Percentiles rank a stretch among this genome's conserved stretches.
Conservation (phyloP, 2,113 vertebrate genomes). For the Struthio camelus region DNA sequence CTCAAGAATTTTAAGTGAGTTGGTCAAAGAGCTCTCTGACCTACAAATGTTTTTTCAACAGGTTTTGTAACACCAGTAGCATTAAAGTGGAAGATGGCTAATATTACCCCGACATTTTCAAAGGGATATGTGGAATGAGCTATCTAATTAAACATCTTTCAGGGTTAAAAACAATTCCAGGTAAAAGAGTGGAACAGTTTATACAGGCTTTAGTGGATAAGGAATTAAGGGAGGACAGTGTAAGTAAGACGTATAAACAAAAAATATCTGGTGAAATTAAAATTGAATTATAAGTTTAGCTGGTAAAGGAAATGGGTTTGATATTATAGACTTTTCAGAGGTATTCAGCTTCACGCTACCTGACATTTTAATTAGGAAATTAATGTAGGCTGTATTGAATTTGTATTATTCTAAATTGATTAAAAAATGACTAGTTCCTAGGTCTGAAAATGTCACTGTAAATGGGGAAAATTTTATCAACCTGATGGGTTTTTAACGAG, state of each 20-base stretch:
- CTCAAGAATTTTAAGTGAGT: neutral
- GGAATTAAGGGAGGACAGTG: neutral
- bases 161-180: neutral
- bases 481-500: constrained; percentile 31
- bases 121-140: neutral
- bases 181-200: neutral
- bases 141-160: neutral
- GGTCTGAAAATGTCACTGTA: constrained; percentile 37
- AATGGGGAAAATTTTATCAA: constrained; percentile 26
- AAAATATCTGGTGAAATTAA: constrained; percentile 9
- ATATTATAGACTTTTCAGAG: constrained; percentile 15
- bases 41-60: fast-evolving
- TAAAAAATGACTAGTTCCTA: constrained; percentile 42
- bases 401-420: constrained; percentile 38
- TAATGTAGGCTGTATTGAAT: constrained; percentile 33
- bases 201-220: neutral
- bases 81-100: neutral
- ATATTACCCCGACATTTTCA: neutral
- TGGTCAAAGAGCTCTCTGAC: neutral
- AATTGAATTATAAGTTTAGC: constrained; percentile 21
- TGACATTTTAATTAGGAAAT: constrained; percentile 52
- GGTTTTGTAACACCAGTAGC: neutral
- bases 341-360: constrained; percentile 17
- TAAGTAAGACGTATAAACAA: neutral
- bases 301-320: constrained; percentile 33